Base-by-base conservation (phyloP, 2,888 invertebrate genomes). In the Netelia melanura region DNA sequence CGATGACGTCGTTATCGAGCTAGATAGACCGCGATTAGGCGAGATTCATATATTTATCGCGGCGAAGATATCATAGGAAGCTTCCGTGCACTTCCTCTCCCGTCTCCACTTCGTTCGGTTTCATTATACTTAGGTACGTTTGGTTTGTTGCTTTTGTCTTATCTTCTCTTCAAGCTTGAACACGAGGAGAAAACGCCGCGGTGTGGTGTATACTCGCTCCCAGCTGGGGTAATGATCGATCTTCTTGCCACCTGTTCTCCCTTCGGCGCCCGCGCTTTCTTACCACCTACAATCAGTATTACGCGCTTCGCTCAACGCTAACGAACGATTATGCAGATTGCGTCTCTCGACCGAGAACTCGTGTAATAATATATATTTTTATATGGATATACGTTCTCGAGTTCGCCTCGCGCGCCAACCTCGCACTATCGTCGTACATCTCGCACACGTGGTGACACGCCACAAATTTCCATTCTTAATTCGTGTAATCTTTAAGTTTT, bases 401-500 rank as follows among this genome's bases (percentile, higher is more conserved):
- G 58, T 25, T 56, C 21, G 48, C 61, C n/a, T 75, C 43, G 9
- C 9, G 48, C 17, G 70, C 70, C 38, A 38, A 38, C 6, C 38
- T 3, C 25, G 72, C 30, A 25, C 21, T 38, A 65, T 54, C 75
- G 56, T 75, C 82, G 56, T 80, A 75, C 83, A 72, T 81, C 80
- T 70, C 67, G 79, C 81, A 84, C 84, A 85, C 88, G 89, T 89
- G 92, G 91, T 92, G 93, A 93, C 93, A 93, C 89, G 21, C 44
- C 56, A 79, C 87, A 90, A 82, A 93, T 93, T 93, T 91, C 90
- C 92, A 93, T 93, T 88, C 86, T 90, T 89, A 89, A 92, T 91
- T 91, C 92, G 87, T 91, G 90, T 91, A 91, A 93, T 93, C 91
- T 90, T 90, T 86, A 87, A 87, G 89, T 89, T 65, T 91, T 89